Base-by-base conservation (phyloP, 2,888 invertebrate genomes). In the Hartigia nigra region DNA sequence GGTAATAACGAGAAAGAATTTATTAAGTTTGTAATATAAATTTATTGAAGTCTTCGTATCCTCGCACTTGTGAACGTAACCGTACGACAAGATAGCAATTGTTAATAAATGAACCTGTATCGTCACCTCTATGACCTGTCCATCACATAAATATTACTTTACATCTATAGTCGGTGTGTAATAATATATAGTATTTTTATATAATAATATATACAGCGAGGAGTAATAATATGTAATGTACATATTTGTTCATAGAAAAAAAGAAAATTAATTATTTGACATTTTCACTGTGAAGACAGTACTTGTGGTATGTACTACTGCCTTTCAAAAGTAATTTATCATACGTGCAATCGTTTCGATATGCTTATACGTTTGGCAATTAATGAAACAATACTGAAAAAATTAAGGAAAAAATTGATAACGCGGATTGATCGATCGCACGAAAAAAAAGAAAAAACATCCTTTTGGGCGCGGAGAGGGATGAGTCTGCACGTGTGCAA, bases 11-110 rank as follows among this genome's bases (percentile, higher is more conserved):
- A 55, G 2, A 23, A 9, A 55, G 23, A 23, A 55, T 55, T 55
- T 23, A 55, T 55, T 55, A 55, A 72, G 76, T 76, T 81, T 87
- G 85, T 82, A 81, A 86, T 88, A 88, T 79, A 88, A 88, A 88
- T 88, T 88, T 88, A 88, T 88, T 88, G 84, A 85, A 86, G 85
- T 87, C 79, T 83, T 81, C n/a, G 74, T 55, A 23, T 55, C 55
- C 39, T 39, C 39, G 39, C 55, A 55, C 55, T 55, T 55, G 55
- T 55, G 55, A 55, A 23, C 55, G 23, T 55, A 55, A 55, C 55
- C 55, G 55, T 2, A 55, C 55, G 12, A 39, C 37, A 55, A 55
- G 55, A 55, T 55, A 39, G 14, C 39, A 55, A 55, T 55, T 55
- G 55, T 23, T 55, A 55, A 55, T 55, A 23, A 55, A 55, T 23